Evolutionary conservation across 2,888 invertebrate genomes (phyloP).

Genomic region (Cerastis leucographa): DNA sequence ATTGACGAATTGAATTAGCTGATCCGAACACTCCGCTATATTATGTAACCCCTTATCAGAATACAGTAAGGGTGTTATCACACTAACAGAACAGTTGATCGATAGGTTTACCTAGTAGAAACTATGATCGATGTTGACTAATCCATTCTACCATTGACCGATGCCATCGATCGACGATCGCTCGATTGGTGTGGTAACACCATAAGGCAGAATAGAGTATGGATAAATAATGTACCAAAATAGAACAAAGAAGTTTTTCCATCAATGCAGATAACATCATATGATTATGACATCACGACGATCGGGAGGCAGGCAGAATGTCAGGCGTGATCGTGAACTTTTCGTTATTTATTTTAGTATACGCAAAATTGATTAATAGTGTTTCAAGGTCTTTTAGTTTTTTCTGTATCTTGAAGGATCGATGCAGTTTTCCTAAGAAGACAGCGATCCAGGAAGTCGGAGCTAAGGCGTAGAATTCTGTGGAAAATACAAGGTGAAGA

Average conservation of each 20-base stretch:
- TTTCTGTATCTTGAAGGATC: constrained; percentile 27
- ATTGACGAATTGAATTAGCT: background rate
- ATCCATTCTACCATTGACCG: too few species aligned
- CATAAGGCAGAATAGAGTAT: background rate
- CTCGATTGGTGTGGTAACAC: too few species aligned
- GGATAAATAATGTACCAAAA: background rate
- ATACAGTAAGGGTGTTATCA: too few species aligned
- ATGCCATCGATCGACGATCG: too few species aligned
- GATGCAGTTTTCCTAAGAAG: constrained; percentile 11
- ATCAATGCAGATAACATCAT: constrained; percentile 1
- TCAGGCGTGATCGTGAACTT: constrained; percentile 36
- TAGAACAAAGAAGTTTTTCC: constrained; percentile 22
- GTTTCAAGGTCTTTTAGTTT: constrained; percentile 47
- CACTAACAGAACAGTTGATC: too few species aligned
- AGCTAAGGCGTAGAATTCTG: background rate
- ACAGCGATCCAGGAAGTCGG: constrained; percentile 32
- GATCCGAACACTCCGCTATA: background rate
- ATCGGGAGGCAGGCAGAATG: constrained; percentile 18
- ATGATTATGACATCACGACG: constrained; percentile 16
- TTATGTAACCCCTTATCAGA: background rate
- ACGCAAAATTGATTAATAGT: constrained; percentile 26
- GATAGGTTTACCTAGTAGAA: too few species aligned
- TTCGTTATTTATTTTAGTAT: constrained; percentile 26
- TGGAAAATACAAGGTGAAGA: background rate
- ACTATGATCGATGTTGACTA: too few species aligned